Evolutionary conservation across 2,113 vertebrate genomes (phyloP).

Genomic region (Panurus biarmicus): DNA sequence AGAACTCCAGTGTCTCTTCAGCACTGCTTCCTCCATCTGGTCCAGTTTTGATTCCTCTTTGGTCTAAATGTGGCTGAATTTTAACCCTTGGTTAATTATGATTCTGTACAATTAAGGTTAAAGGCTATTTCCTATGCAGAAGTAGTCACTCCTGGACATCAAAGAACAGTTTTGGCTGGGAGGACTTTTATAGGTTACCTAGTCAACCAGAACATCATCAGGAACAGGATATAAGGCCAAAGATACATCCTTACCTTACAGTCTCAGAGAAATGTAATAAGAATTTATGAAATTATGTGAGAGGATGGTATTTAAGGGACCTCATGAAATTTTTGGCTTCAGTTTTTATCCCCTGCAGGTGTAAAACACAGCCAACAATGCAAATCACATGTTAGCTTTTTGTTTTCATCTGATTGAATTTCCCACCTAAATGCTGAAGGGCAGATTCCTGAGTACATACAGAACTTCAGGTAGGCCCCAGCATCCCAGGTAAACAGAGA

Average conservation of each 20-base stretch:
- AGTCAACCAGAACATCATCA: not conserved
- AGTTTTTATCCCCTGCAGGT: not conserved
- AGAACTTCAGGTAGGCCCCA: not conserved
- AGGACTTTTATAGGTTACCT: not conserved
- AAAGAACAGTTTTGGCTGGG: not conserved
- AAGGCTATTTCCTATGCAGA: not conserved
- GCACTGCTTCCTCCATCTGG: not conserved
- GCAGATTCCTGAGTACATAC: not conserved
- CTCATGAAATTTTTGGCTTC: not conserved
- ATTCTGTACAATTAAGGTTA: not conserved
- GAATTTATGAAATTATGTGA: not conserved
- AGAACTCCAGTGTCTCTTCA: not conserved
- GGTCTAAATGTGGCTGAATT: not conserved
- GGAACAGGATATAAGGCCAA: not conserved
- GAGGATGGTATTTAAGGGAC: not conserved
- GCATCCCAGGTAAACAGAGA: not conserved
- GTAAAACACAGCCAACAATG: not conserved
- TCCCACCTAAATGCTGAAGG: not conserved
- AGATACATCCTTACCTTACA: not conserved
- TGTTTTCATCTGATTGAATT: not conserved
- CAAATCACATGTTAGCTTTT: not conserved
- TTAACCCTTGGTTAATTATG: not conserved
- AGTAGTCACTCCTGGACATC: not conserved
- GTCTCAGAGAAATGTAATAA: not conserved
- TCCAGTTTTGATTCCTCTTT: not conserved